Percentiles rank a stretch among this genome's conserved stretches.
These are phyloP conservation scores for Dexiosoma caninum DNA, from an alignment of 2,888 invertebrate genomes.

Conservation along the genomic window DNA sequence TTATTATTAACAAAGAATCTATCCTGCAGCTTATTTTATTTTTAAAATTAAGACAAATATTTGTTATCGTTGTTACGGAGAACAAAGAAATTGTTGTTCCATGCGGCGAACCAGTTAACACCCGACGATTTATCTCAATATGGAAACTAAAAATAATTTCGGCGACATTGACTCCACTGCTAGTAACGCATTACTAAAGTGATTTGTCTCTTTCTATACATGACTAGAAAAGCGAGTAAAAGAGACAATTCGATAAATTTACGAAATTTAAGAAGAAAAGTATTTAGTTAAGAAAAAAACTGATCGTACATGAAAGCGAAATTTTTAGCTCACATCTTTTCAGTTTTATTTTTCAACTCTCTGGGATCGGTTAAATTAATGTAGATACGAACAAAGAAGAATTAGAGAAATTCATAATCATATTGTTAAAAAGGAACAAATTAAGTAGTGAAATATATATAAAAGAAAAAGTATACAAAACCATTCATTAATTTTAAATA, in stretches of 20 bases:
- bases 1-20: too few species aligned
- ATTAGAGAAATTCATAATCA: slow-evolving; percentile 22
- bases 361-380: slow-evolving; percentile 69
- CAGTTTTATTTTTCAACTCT: slow-evolving; percentile 74
- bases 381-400: slow-evolving; percentile 30
- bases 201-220: neutral
- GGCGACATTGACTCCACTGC: slow-evolving; percentile 9
- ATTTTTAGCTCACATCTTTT: slow-evolving; percentile 61
- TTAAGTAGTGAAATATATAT: slow-evolving; percentile 23
- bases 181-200: slow-evolving; percentile 31
- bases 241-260: neutral
- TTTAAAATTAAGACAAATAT: too few species aligned
- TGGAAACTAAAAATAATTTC: neutral
- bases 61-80: too few species aligned
- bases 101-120: too few species aligned
- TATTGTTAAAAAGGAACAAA: slow-evolving; percentile 34
- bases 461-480: slow-evolving; percentile 37
- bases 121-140: too few species aligned
- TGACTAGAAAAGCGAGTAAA: neutral
- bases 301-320: slow-evolving; percentile 62
- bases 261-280: slow-evolving; percentile 37
- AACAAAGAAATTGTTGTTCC: too few species aligned
- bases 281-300: slow-evolving; percentile 29
- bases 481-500: slow-evolving; percentile 33
- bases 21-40: too few species aligned